Evolutionary conservation across 1,140 invertebrate species (phyloP), one percentile per base, ranked within the genome.

Genomic region (Trichonephila clavata): DNA sequence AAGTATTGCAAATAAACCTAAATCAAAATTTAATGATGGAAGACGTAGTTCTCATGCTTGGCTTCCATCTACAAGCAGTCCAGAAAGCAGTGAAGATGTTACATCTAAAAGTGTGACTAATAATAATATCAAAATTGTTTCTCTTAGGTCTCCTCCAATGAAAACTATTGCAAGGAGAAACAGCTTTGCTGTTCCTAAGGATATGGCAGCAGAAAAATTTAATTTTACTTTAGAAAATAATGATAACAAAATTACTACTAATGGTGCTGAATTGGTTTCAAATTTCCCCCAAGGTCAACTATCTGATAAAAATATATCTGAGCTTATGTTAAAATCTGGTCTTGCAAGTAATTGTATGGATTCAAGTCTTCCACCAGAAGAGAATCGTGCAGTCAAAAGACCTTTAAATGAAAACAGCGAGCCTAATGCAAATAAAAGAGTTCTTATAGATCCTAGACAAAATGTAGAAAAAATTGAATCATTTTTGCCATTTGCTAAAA

Each of bases 31-130:
- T n/a, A 84, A 90, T 68, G 92, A 93, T 63, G 93, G 93, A n/a
- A 63, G 93, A 32, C 86, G 86, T 20, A 94, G 93, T 8, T 94
- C 93, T 60, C 87, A 89, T 84, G 93, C 93, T n/a, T 83, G 86
- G 80, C 80, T 94, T 16, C 93, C 89, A 18, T 90, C 71, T 68
- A 14, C 71, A 90, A 50, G 10, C 24, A 94, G 77, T 39, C 61
- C 60, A n/a, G 93, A 94, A 84, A 68, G 14, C 50, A 43, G 21
- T 20, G 92, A 93, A 57, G 77, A 88, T 60, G 80, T n/a, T 27
- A 10, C 14, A 50, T 20, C 83, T n/a, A 92, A 92, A 86, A 86
- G n/a, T 71, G 2, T 32, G 32, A 80, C 63, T 20, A 91, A 91
- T 91, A 60, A 43, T 27, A 92, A 86, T 86, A 57, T 92, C 21